These are phyloP conservation scores for Synanceia verrucosa DNA, from an alignment of 2,797 vertebrate species.

Conservation along the genomic window DNA sequence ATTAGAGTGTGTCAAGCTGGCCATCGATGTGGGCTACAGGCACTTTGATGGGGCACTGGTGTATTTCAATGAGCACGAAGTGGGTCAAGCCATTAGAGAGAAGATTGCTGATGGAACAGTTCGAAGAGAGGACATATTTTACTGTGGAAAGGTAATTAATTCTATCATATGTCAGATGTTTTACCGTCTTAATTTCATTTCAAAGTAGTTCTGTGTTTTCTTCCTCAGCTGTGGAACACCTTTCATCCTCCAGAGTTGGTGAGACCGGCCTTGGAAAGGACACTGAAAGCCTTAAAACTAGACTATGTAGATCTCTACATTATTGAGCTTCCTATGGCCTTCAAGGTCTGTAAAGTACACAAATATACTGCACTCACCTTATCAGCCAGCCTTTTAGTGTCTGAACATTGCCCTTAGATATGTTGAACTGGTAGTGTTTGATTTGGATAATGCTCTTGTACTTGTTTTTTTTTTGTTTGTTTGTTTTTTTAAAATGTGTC, in stretches of 20 bases:
- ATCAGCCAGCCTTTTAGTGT: neutral
- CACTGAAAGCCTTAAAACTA: conserved; percentile 84
- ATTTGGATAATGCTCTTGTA: neutral
- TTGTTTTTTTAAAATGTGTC: too few relatives aligned
- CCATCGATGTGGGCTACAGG: conserved; percentile 91
- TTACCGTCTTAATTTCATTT: neutral
- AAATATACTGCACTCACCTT: neutral
- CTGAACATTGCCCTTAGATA: neutral
- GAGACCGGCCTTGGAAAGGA: conserved; percentile 87
- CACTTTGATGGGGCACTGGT: conserved; percentile 92
- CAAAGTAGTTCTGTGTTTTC: neutral
- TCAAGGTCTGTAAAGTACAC: conserved; percentile 83
- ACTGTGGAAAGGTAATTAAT: conserved; percentile 90
- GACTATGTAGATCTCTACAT: conserved; percentile 96
- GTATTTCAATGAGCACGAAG: conserved; percentile 92
- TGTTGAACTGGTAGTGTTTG: neutral
- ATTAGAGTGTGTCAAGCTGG: conserved; percentile 84
- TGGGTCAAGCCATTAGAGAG: conserved; percentile 90
- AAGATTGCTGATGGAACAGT: conserved; percentile 92
- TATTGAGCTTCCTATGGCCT: conserved; percentile 92
- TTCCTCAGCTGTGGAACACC: conserved; percentile 91
- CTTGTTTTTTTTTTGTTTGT: too few relatives aligned
- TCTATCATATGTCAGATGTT: neutral
- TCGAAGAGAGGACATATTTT: conserved; percentile 92
- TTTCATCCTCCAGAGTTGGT: conserved; percentile 87